Evolutionary conservation across 2,888 invertebrate species (phyloP).

Genomic region (Catocala fraxini): DNA sequence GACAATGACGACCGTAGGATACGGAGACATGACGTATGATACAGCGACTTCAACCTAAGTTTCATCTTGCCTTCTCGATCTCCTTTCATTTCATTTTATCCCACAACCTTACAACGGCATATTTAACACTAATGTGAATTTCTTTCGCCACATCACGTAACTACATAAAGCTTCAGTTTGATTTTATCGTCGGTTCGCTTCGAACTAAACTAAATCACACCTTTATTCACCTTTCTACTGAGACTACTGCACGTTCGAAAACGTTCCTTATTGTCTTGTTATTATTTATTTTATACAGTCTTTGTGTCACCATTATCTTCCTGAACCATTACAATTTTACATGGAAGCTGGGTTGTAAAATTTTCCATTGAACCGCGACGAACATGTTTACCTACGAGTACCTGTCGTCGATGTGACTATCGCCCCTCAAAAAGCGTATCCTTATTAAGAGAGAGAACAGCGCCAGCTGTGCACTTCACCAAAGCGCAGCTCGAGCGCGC

Average conservation of each 20-base stretch:
- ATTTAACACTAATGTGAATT: slow-evolving; percentile 76
- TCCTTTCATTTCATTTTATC: slow-evolving; percentile 71
- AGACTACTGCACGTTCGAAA: slow-evolving; percentile 73
- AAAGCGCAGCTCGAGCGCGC: no score
- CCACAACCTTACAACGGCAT: slow-evolving; percentile 74
- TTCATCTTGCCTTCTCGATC: slow-evolving; percentile 79
- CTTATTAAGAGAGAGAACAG: slow-evolving; percentile 61
- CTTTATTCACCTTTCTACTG: slow-evolving; percentile 65
- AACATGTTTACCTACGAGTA: slow-evolving; percentile 33
- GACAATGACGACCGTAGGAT: slow-evolving; percentile 99
- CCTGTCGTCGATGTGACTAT: slow-evolving; percentile 80
- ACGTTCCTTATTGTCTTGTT: slow-evolving; percentile 61
- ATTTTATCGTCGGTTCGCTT: slow-evolving; percentile 72
- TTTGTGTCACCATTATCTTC: slow-evolving; percentile 66
- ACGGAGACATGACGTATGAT: slow-evolving; percentile 99
- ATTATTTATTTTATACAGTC: slow-evolving; percentile 62
- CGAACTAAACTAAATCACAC: slow-evolving; percentile 74
- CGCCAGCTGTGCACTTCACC: slow-evolving; percentile 66
- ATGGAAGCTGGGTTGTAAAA: slow-evolving; percentile 76
- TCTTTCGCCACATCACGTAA: slow-evolving; percentile 78
- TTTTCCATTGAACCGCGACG: slow-evolving; percentile 54
- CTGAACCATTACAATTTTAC: slow-evolving; percentile 78
- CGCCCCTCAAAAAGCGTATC: slow-evolving; percentile 82
- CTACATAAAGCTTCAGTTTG: slow-evolving; percentile 75
- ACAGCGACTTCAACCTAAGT: slow-evolving; percentile 79